Conservation (phyloP, 2,113 vertebrate species). For the Phrynosoma blainvillii region DNA sequence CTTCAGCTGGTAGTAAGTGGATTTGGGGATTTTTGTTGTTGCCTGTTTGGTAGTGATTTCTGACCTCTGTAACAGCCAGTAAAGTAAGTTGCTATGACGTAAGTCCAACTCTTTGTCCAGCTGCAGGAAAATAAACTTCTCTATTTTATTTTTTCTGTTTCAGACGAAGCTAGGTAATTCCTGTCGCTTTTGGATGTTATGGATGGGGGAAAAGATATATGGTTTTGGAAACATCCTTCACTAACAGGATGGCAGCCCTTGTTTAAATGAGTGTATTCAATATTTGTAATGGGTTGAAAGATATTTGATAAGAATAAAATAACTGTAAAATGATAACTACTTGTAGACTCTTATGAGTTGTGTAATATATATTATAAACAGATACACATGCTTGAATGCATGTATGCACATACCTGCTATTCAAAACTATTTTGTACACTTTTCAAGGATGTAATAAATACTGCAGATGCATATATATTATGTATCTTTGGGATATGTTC, state of each 20-base stretch:
- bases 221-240: neutral
- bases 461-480: neutral
- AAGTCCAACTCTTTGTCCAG: too few species aligned
- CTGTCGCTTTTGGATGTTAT: too few species aligned
- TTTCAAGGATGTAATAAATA: neutral
- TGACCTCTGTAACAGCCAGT: too few species aligned
- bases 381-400: neutral
- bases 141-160: too few species aligned
- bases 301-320: neutral
- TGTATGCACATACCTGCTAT: neutral
- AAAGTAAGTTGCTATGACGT: too few species aligned
- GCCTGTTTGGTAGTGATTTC: too few species aligned
- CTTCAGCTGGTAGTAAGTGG: too few species aligned
- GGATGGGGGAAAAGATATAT: too few species aligned
- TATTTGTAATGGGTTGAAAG: neutral
- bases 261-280: neutral
- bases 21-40: too few species aligned
- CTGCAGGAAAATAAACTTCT: too few species aligned
- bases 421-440: neutral
- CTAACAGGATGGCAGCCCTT: neutral
- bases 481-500: neutral
- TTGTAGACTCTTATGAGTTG: neutral
- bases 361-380: neutral
- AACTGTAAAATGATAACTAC: neutral
- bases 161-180: too few species aligned